phyloP scores from a whole-genome alignment of 1,140 invertebrate species.

The Leptoteleia sp. region DNA sequence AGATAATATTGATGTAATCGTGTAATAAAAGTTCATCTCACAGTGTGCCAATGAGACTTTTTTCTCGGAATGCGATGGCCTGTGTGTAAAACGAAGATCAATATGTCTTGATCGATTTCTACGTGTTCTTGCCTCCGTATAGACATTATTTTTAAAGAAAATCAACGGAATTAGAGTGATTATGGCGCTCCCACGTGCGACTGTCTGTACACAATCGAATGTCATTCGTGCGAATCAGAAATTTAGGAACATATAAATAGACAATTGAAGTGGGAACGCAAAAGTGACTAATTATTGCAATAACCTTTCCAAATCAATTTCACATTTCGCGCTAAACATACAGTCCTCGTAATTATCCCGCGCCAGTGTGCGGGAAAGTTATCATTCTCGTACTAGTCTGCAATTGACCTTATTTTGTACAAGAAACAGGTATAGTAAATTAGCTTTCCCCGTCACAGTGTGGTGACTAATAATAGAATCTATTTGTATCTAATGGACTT shows the following conservation, averaged over 20 bases:
- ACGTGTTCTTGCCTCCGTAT: constrained; percentile 72
- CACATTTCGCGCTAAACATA: not conserved
- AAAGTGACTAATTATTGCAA: not conserved
- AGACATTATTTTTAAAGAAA: constrained; percentile 76
- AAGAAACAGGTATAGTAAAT: too few species aligned
- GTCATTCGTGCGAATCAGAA: constrained; percentile 69
- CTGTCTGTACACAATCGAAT: constrained; percentile 73
- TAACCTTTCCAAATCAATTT: not conserved
- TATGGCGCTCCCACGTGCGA: constrained; percentile 69
- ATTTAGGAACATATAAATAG: constrained; percentile 75
- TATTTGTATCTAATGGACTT: too few species aligned
- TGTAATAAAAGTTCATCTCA: constrained; percentile 64
- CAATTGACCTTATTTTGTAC: too few species aligned
- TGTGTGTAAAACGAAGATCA: constrained; percentile 55
- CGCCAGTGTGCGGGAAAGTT: too few species aligned
- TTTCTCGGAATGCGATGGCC: constrained; percentile 52
- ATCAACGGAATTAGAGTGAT: constrained; percentile 65
- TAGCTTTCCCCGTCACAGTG: too few species aligned
- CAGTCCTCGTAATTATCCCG: too few species aligned
- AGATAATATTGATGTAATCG: constrained; percentile 66
- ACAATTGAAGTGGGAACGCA: constrained; percentile 67
- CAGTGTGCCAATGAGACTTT: constrained; percentile 57
- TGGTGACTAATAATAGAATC: too few species aligned
- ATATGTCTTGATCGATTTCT: constrained; percentile 72
- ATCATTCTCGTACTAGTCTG: too few species aligned